phyloP scores from a whole-genome alignment of 2,888 invertebrate genomes.

The Argyresthia goedartella region DNA sequence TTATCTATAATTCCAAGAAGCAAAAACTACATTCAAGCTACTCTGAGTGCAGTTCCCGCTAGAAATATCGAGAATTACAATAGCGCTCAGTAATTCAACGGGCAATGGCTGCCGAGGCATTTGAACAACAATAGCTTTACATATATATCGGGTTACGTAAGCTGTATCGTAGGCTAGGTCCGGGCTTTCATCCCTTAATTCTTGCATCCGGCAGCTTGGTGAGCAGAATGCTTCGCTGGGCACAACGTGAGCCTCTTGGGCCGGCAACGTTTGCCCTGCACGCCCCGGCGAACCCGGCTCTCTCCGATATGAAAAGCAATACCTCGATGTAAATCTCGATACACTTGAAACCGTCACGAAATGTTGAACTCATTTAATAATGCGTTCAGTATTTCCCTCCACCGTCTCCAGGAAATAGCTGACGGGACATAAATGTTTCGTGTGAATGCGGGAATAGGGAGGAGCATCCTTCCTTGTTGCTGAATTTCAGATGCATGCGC shows the following conservation, averaged over 20 bases:
- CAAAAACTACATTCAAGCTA: neutral
- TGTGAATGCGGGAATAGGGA: too few species aligned
- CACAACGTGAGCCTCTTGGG: conserved; percentile 17
- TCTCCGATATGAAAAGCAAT: conserved; percentile 36
- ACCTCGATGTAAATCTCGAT: conserved; percentile 17
- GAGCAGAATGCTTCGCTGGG: conserved; percentile 36
- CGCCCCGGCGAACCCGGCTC: conserved; percentile 34
- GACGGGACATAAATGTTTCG: too few species aligned
- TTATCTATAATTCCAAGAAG: neutral
- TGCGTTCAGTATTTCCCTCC: neutral
- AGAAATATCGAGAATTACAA: neutral
- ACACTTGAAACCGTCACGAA: neutral
- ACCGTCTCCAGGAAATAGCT: too few species aligned
- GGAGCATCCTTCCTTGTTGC: too few species aligned
- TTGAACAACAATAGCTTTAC: conserved; percentile 3
- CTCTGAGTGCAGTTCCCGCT: neutral
- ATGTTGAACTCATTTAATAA: neutral
- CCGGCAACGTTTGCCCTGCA: conserved; percentile 17
- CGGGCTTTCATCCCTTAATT: conserved; percentile 5
- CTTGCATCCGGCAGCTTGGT: conserved; percentile 23
- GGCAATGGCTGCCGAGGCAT: neutral
- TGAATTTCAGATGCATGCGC: too few species aligned
- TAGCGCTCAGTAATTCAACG: neutral
- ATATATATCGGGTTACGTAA: conserved; percentile 4
- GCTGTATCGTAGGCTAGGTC: neutral